Evolutionary conservation across 2,113 vertebrate genomes (phyloP).

Genomic region (Mandrillus leucophaeus): DNA sequence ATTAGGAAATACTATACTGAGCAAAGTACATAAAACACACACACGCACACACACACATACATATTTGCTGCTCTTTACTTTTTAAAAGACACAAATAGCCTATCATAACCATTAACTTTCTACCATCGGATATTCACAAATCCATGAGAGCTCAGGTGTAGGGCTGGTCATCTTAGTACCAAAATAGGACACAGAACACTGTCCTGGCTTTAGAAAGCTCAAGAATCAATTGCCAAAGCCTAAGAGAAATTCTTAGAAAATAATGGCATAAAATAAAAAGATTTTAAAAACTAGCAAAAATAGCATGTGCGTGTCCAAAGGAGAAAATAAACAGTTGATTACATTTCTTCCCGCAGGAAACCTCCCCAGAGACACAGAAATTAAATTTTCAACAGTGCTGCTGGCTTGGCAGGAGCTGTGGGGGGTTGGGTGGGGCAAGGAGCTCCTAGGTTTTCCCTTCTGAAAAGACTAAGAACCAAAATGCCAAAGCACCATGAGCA

Average conservation of each 20-base stretch:
- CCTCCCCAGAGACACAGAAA: constrained; percentile 27
- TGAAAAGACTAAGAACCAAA: neutral
- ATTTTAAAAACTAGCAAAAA: constrained; percentile 26
- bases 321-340: constrained; percentile 49
- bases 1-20: neutral
- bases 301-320: neutral
- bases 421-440: neutral
- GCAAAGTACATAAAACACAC: too few relatives aligned
- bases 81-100: neutral
- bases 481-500: neutral
- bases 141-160: neutral
- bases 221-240: constrained; percentile 27
- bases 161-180: neutral
- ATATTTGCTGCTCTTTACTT: neutral
- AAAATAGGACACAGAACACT: neutral
- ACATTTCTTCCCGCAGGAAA: constrained; percentile 52
- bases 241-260: constrained; percentile 46
- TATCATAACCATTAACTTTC: neutral
- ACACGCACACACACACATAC: too few relatives aligned
- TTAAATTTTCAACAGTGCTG: neutral
- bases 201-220: constrained; percentile 4
- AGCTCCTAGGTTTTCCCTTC: neutral
- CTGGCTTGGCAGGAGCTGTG: neutral
- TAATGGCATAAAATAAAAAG: constrained; percentile 28
- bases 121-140: neutral